Percentiles rank a stretch among this genome's conserved stretches.
phyloP scores from a whole-genome alignment of 2,113 vertebrate species.

The Tautogolabrus adspersus region DNA sequence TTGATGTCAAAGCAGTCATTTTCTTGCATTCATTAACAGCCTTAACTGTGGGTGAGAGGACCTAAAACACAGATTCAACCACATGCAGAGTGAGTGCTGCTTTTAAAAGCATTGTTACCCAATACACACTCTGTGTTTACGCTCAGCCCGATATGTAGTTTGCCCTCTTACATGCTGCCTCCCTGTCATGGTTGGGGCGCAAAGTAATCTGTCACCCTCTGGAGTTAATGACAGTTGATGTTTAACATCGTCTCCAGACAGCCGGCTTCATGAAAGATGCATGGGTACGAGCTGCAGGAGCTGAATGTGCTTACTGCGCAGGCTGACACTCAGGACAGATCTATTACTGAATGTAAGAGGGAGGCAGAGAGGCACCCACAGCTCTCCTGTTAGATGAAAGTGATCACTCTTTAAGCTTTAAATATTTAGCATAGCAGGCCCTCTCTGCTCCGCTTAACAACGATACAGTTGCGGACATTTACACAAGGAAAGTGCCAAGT shows the following conservation, averaged over 20 bases:
- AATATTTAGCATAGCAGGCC: slow-evolving; percentile 40
- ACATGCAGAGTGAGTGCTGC: slow-evolving; percentile 14
- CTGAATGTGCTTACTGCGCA: slow-evolving; percentile 66
- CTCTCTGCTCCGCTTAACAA: slow-evolving; percentile 25
- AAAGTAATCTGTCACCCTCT: slow-evolving; percentile 65
- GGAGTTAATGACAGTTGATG: slow-evolving; percentile 75
- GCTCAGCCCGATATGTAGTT: slow-evolving; percentile 21
- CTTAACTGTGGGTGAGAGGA: slow-evolving; percentile 36
- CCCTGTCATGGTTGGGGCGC: slow-evolving; percentile 65
- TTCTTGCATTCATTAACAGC: slow-evolving; percentile 36
- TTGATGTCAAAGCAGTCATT: slow-evolving; percentile 47
- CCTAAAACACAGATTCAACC: slow-evolving; percentile 20
- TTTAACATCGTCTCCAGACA: slow-evolving; percentile 70
- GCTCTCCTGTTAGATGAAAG: slow-evolving; percentile 52
- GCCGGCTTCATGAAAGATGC: slow-evolving; percentile 79
- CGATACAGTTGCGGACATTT: slow-evolving; percentile 32
- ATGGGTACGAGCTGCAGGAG: slow-evolving; percentile 57
- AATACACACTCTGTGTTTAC: slow-evolving; percentile 17
- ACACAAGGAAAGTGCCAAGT: slow-evolving; percentile 7
- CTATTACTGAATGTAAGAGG: slow-evolving; percentile 55
- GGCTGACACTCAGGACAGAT: slow-evolving; percentile 66
- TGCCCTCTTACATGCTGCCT: slow-evolving; percentile 48
- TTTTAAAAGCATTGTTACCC: slow-evolving; percentile 45
- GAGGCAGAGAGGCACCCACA: slow-evolving; percentile 40
- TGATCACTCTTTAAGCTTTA: slow-evolving; percentile 39